Base-by-base conservation (phyloP, 2,797 vertebrate species). In the Picus viridis region DNA sequence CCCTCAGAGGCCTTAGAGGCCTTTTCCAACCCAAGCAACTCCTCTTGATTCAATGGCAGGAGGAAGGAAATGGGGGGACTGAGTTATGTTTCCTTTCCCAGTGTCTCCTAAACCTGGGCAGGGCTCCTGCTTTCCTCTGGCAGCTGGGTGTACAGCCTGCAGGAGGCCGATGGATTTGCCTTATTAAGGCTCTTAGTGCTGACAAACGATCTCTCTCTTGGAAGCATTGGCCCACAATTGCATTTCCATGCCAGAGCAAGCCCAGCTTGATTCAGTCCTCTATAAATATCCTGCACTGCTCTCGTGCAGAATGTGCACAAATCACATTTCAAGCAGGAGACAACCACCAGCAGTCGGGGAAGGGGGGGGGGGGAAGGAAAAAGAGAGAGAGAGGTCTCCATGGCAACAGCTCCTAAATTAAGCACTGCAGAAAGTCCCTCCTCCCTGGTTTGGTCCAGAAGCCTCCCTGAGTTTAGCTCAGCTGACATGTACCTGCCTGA, bases 351-450 rank as follows among this genome's bases (percentile, higher is more conserved):
- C 71, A 95, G 83, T 51, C 64, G 76, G 92, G 16, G 15, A 15
- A 13, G 39, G 39, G 92, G 14, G 14, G 16, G 16, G 7, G 41
- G 16, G 16, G 16, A 16, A 7, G 14, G 73, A 80, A 91, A 91
- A 88, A 47, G 10, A 24, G 24, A 51, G 23, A 24, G 49, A 88
- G 68, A 58, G 51, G 61, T 92, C 84, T 84, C 94, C 88, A 96
- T 96, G 92, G 88, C 61, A 96, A 94, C 91, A 51, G 80, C 80
- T 91, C 69, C 95, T 86, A 93, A 88, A 94, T 85, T 89, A 78
- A 94, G 83, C 56, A 58, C 64, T 34, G 27, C 47, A 30, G 74
- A 2, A 4, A 34, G 15, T 79, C 58, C 58, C 61, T 82, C n/a
- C 64, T 94, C 57, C 54, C 34, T 71, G 3, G n/a, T 91, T 83